Base-by-base conservation (phyloP, 2,113 vertebrate species). In the Beaufortia kweichowensis region DNA sequence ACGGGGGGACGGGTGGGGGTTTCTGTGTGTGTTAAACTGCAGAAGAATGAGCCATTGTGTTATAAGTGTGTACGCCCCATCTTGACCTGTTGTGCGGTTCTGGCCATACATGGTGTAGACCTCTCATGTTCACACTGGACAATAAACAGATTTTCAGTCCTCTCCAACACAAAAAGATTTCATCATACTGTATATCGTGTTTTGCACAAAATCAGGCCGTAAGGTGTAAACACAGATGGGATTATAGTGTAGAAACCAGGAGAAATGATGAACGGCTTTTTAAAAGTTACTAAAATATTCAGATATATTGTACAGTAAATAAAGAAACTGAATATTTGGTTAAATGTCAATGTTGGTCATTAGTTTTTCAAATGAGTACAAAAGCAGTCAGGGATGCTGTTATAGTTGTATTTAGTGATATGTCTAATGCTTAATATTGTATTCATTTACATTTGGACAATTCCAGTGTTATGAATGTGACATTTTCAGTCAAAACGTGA, bases 11-110 rank as follows among this genome's bases (percentile, higher is more conserved):
- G 71, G 60, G 57, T 55, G 73, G 62, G 71, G 39, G 60, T 72
- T 78, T 46, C 43, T 15, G 33, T 48, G 31, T 29, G 29, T 29
- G 46, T 21, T 53, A 12, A 73, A 68, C 81, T 83, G 46, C 67
- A 80, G 75, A 89, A 91, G 89, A 91, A 92, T 90, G 84, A 87
- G 79, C 89, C 83, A 91, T 91, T 92, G 90, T 91, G 79, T 86
- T 83, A 80, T 81, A 83, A 87, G 85, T 86, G 82, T 76, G 86
- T 76, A 76, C 75, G 73, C 76, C 78, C 77, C 72, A 79, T 81
- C 82, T 72, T 71, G 83, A 85, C 82, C 79, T 66, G 31, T 83
- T n/a, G 81, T 79, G 78, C 70, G 79, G 67, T 23, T 59, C 81
- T 89, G 85, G 79, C 75, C 84, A 78, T 87, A 85, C 86, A 88